Percentiles rank a stretch among this genome's conserved stretches.
phyloP scores from a whole-genome alignment of 2,797 vertebrate genomes.

The Xenopus petersii region DNA sequence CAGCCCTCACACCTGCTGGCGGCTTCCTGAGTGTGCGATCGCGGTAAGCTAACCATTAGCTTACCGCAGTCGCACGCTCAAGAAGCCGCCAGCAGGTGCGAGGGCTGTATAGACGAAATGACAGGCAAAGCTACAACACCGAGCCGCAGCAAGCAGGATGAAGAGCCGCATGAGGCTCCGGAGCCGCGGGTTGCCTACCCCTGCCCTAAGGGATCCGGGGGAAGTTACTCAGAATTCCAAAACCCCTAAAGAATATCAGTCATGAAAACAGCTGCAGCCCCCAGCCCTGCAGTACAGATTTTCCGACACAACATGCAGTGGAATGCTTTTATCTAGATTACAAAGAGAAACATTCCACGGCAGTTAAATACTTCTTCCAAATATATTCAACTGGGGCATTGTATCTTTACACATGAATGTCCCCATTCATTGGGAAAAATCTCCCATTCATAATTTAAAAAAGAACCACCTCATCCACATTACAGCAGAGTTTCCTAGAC shows the following conservation, averaged over 20 bases:
- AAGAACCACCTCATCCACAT: slow-evolving; percentile 40
- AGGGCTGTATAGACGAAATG: no score
- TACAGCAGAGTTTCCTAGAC: not conserved
- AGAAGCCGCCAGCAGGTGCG: no score
- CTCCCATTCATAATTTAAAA: slow-evolving; percentile 56
- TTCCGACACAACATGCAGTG: slow-evolving; percentile 48
- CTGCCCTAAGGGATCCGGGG: slow-evolving; percentile 31
- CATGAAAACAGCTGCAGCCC: slow-evolving; percentile 42
- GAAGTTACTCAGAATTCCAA: slow-evolving; percentile 3
- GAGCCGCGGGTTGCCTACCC: no score
- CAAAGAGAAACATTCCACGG: slow-evolving; percentile 58
- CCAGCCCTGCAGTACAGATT: slow-evolving; percentile 27
- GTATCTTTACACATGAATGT: slow-evolving; percentile 57
- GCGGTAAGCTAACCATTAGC: no score
- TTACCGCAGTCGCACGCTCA: no score
- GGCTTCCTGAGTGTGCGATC: no score
- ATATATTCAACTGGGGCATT: slow-evolving; percentile 49
- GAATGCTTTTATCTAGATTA: slow-evolving; percentile 67
- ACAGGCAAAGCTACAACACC: no score
- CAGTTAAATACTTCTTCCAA: slow-evolving; percentile 62
- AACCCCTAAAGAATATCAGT: slow-evolving; percentile 34
- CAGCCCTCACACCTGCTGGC: no score
- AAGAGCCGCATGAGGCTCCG: no score
- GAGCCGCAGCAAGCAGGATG: no score
- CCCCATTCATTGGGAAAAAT: slow-evolving; percentile 54